These are phyloP conservation scores for Rafetus swinhoei DNA, from an alignment of 2,113 vertebrate species.

Conservation along the genomic window DNA sequence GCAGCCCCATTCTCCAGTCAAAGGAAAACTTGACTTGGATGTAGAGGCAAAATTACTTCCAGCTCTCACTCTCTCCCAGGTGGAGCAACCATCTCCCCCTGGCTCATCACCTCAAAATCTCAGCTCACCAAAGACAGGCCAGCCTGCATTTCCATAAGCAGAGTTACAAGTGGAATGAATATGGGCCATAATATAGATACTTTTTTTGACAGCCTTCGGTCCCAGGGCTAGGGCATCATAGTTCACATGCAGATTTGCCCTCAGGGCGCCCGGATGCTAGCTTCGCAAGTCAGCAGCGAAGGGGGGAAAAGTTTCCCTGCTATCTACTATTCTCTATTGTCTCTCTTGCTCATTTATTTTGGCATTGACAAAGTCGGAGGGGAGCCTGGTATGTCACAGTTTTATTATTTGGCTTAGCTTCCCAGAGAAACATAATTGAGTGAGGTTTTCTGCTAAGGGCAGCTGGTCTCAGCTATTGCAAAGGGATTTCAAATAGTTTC, in stretches of 20 bases:
- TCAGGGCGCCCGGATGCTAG: not conserved
- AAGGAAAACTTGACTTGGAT: not conserved
- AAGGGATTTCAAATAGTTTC: not conserved
- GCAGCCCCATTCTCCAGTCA: rapidly evolving
- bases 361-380: not conserved
- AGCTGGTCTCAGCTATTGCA: not conserved
- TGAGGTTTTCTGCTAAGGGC: not conserved
- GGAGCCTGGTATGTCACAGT: not conserved
- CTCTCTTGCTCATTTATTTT: not conserved
- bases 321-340: not conserved
- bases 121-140: not conserved
- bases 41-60: not conserved
- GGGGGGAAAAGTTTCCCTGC: not conserved
- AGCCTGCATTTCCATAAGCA: not conserved
- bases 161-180: not conserved
- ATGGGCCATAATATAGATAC: not conserved
- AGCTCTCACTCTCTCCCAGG: not conserved
- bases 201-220: not conserved
- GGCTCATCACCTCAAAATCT: not conserved
- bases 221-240: not conserved
- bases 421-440: not conserved
- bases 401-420: conserved; percentile 5
- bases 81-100: not conserved
- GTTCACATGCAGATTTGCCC: not conserved
- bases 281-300: not conserved